Conservation (phyloP, 2,888 invertebrate genomes). For the Callimorpha dominula region DNA sequence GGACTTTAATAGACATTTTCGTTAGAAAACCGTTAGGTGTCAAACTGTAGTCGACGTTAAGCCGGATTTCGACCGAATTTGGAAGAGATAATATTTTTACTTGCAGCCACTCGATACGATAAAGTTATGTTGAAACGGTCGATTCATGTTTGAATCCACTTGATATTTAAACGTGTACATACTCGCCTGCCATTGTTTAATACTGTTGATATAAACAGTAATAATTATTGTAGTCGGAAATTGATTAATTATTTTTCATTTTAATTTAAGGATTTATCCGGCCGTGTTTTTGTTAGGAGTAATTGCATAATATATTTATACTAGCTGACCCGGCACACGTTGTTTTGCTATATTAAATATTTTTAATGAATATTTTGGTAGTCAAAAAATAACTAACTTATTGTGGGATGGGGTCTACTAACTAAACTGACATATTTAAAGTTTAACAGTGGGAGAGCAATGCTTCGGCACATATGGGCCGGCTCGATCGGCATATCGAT, state of each 20-base stretch:
- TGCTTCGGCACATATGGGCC: too few relatives aligned
- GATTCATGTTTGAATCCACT: not conserved
- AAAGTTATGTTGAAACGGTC: not conserved
- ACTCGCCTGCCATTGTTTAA: not conserved
- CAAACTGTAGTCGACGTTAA: constrained; percentile 18
- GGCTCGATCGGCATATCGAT: too few relatives aligned
- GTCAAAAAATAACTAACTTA: too few relatives aligned
- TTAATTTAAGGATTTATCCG: not conserved
- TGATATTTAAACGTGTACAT: not conserved
- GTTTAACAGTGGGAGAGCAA: too few relatives aligned
- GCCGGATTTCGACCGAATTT: constrained; percentile 16
- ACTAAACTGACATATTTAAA: too few relatives aligned
- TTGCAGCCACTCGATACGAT: not conserved
- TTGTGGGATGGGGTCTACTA: too few relatives aligned
- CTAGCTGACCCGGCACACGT: too few relatives aligned
- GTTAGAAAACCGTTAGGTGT: constrained; percentile 17
- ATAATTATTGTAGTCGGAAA: not conserved
- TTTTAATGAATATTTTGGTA: too few relatives aligned
- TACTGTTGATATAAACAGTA: not conserved
- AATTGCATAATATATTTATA: not conserved
- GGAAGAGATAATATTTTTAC: not conserved
- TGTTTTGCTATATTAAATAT: too few relatives aligned
- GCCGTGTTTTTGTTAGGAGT: not conserved
- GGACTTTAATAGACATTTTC: constrained; percentile 31
- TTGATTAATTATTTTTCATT: not conserved